phyloP scores from a whole-genome alignment of 2,797 vertebrate genomes.

The Cyprinodon diabolis region DNA sequence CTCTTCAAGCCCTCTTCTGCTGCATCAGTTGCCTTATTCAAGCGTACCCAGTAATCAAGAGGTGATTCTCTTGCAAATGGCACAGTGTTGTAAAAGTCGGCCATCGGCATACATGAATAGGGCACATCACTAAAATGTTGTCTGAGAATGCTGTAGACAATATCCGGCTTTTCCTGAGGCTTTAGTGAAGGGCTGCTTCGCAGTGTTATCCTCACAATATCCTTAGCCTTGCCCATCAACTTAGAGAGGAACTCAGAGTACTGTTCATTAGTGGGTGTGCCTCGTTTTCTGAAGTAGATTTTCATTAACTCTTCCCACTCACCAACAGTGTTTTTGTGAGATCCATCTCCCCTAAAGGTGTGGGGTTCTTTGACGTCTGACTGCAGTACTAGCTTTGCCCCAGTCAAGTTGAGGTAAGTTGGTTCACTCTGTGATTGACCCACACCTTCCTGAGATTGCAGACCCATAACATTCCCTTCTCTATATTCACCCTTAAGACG shows the following conservation, averaged over 20 bases:
- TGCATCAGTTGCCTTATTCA: slow-evolving; percentile 27
- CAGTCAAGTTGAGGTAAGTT: slow-evolving; percentile 25
- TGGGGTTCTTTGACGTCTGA: slow-evolving; percentile 32
- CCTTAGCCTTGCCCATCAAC: slow-evolving; percentile 37
- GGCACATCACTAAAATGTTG: slow-evolving; percentile 35
- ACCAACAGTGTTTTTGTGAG: slow-evolving; percentile 34
- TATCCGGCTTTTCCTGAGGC: slow-evolving; percentile 14
- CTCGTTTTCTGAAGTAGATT: slow-evolving; percentile 31
- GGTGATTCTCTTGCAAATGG: slow-evolving; percentile 9
- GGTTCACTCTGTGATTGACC: slow-evolving; percentile 1
- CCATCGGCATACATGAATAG: slow-evolving; percentile 18
- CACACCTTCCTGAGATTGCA: slow-evolving; percentile 18
- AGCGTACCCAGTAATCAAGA: slow-evolving; percentile 40
- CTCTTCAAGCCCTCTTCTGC: slow-evolving; percentile 37
- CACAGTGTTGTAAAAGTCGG: slow-evolving; percentile 9
- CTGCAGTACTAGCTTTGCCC: slow-evolving; percentile 35
- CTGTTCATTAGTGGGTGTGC: slow-evolving; percentile 8
- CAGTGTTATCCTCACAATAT: slow-evolving; percentile 7
- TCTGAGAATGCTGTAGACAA: background rate
- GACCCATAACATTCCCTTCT: too few relatives aligned
- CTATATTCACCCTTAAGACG: slow-evolving; percentile 8
- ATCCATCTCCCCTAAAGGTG: slow-evolving; percentile 34
- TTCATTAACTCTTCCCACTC: slow-evolving; percentile 45
- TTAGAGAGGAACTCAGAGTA: slow-evolving; percentile 19
- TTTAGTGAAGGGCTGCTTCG: slow-evolving; percentile 14